phyloP scores from a whole-genome alignment of 64 coral and sea anemone genomes.

The Cladopsammia gracilis region DNA sequence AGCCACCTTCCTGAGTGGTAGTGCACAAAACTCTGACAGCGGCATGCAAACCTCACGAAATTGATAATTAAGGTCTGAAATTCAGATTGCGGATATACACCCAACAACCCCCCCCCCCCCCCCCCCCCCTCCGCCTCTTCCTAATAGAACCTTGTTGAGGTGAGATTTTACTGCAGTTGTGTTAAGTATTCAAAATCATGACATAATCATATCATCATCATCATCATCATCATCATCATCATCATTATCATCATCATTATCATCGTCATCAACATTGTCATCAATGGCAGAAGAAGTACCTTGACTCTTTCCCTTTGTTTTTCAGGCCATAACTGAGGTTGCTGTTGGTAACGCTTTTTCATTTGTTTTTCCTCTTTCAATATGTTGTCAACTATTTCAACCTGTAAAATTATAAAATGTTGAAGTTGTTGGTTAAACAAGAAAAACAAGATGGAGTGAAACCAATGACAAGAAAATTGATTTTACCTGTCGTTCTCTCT shows the following conservation, averaged over 20 bases:
- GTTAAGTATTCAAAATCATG: neutral
- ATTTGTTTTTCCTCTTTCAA: conserved; percentile 74
- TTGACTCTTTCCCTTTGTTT: conserved; percentile 77
- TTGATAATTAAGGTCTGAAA: too few relatives aligned
- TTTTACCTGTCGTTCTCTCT: conserved; percentile 83
- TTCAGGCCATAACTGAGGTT: conserved; percentile 74
- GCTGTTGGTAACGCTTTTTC: conserved; percentile 82
- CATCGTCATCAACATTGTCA: neutral
- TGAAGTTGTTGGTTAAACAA: neutral
- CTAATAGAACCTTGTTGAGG: too few relatives aligned
- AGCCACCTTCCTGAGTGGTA: too few relatives aligned
- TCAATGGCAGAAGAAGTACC: neutral
- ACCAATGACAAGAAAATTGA: neutral
- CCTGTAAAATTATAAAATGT: conserved; percentile 13
- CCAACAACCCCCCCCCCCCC: too few relatives aligned
- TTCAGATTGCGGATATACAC: too few relatives aligned
- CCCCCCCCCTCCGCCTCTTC: too few relatives aligned
- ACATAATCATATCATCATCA: neutral
- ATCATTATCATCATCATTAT: too few relatives aligned
- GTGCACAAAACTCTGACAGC: too few relatives aligned
- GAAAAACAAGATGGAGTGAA: neutral
- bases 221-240: neutral
- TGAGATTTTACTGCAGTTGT: too few relatives aligned
- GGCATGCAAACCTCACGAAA: too few relatives aligned
- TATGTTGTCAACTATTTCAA: conserved; percentile 75